Evolutionary conservation across 2,113 vertebrate genomes (phyloP).

Genomic region (Anthoscopus minutus): DNA sequence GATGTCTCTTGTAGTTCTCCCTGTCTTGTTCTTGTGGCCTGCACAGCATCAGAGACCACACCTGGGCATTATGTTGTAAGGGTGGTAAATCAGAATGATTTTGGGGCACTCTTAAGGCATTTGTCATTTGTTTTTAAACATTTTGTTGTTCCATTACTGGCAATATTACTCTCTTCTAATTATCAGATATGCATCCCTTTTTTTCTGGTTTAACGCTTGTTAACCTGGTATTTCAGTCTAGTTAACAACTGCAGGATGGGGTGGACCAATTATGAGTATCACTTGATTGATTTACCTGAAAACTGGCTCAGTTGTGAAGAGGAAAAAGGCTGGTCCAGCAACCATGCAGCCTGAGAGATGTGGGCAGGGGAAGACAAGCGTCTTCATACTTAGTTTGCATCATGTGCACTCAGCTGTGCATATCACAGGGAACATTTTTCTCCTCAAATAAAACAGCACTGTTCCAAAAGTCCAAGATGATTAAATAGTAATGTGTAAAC

Average conservation of each 20-base stretch:
- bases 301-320: not conserved
- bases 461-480: constrained; percentile 1
- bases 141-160: not conserved
- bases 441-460: not conserved
- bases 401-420: not conserved
- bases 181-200: not conserved
- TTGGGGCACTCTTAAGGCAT: not conserved
- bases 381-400: not conserved
- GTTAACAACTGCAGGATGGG: not conserved
- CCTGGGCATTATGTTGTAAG: not conserved
- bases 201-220: not conserved
- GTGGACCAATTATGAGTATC: not conserved
- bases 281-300: not conserved
- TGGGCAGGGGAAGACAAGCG: not conserved
- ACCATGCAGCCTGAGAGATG: not conserved
- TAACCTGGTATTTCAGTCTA: not conserved
- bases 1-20: not conserved
- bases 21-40: not conserved
- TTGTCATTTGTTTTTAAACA: not conserved
- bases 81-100: not conserved
- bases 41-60: not conserved
- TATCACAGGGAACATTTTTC: not conserved
- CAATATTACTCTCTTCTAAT: not conserved
- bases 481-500: not conserved
- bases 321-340: not conserved